phyloP scores from a whole-genome alignment of 2,113 vertebrate genomes.

The Falcunculus frontatus region DNA sequence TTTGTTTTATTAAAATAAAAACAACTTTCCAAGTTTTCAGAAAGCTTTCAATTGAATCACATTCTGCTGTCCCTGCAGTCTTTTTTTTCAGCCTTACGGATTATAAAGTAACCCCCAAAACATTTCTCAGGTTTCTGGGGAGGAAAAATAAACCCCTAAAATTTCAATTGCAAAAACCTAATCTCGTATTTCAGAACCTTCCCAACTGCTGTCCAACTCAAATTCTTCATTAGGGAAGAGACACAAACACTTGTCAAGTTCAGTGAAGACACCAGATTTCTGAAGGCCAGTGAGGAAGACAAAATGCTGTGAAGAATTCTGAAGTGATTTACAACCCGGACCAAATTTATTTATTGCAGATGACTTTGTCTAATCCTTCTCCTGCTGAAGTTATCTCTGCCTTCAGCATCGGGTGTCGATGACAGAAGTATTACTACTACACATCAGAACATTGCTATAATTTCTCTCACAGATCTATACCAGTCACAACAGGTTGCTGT shows the following conservation, averaged over 20 bases:
- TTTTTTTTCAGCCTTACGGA: background rate
- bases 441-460: background rate
- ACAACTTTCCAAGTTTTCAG: background rate
- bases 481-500: constrained; percentile 30
- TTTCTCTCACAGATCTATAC: background rate
- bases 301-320: background rate
- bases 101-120: background rate
- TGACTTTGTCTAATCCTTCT: background rate
- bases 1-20: background rate
- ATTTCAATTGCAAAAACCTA: background rate
- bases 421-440: background rate
- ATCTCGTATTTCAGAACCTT: background rate
- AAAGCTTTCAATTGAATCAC: background rate
- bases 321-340: background rate
- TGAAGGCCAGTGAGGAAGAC: background rate
- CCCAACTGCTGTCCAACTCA: background rate
- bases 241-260: background rate
- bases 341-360: constrained; percentile 1
- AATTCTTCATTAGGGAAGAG: background rate
- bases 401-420: background rate
- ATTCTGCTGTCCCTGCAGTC: background rate
- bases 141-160: background rate
- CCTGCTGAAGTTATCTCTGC: background rate
- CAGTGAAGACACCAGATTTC: background rate
- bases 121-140: background rate